Base-by-base conservation (phyloP, 2,113 vertebrate species). In the Passer montanus region DNA sequence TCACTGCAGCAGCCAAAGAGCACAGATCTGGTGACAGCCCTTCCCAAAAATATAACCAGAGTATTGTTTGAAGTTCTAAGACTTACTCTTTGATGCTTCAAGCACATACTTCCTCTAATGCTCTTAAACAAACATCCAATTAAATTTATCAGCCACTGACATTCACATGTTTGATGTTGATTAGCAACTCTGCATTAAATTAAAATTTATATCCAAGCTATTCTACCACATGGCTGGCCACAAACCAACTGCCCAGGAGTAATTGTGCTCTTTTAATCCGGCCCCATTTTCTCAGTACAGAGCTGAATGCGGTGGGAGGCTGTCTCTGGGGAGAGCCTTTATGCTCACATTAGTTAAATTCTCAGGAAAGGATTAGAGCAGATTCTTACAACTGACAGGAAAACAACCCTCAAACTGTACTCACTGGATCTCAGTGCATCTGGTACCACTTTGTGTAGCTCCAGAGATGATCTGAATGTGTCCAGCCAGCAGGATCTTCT, bases 71-170 rank as follows among this genome's bases (percentile, higher is more conserved):
- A 90, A 91, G 66, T 84, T 90, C 35, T 75, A 39, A 79, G 89
- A 4, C 55, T 76, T 50, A 20, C 12, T 63, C 56, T 91, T 95
- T 58, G 43, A 85, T 88, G 53, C 44, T 82, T 83, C 70, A 74
- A 74, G 69, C 35, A 59, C 47, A 30, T 49, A 53, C 66, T 95
- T 93, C 80, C 76, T 94, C 47, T 63, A 68, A 63, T 10, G 66
- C 39, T 72, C 60, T 73, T 86, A 94, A 95, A 87, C 70, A 93
- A 94, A 92, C 23, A 68, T 35, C 37, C 74, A 69, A 59, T 87
- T 85, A 76, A 68, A 70, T 88, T 68, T 79, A 31, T 83, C 78
- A 31, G 59, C 35, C 49, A 15, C 66, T 53, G 74, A 52, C 7
- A 2, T 73, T 93, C 59, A 41, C 20, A 30, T 62, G 52, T 75